Base-by-base conservation (phyloP, 2,797 vertebrate species). In the Tiaroga cobitis region DNA sequence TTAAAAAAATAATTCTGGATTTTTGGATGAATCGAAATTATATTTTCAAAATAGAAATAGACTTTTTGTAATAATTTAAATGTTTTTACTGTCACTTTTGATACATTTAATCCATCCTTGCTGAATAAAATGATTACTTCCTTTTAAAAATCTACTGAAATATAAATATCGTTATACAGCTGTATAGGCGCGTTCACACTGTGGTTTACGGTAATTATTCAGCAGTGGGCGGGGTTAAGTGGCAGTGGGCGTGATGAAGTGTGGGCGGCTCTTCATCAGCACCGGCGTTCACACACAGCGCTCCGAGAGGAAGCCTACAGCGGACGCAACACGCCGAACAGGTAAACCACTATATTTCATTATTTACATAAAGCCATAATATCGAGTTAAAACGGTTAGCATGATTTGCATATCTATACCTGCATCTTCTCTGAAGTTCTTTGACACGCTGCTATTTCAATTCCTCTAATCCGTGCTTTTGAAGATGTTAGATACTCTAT, bases 281-380 rank as follows among this genome's bases (percentile, higher is more conserved):
- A 49, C 65, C 77, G 88, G 82, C 86, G 82, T 82, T 89, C 90
- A 87, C 83, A 89, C 83, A 89, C 83, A 89, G 88, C 85, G 87
- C 88, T 90, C 80, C 86, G 82, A 92, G 92, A 82, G 89, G 89
- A 92, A 94, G 92, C 93, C 90, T 88, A 87, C 91, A 89, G 92
- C 91, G 87, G 90, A 93, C 93, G 91, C 91, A 65, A 91, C 90
- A 93, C 93, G 76, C 92, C 88, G 92, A 93, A 93, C 95, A 96
- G 95, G 95, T 95, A 95, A 91, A 90, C 68, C 49, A 9, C 37
- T 70, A 80, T 85, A 76, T 87, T 87, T 77, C 49, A 69, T 76
- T 88, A 37, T 88, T 84, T 54, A 11, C 54, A 15, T 26, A 49
- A 75, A 78, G 43, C 46, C 56, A 43, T 5, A 26, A 18, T 56